Percentiles rank a stretch among this genome's conserved stretches.
These are phyloP conservation scores for Ceratitis capitata DNA, from an alignment of 1,140 invertebrate species.

Conservation along the genomic window DNA sequence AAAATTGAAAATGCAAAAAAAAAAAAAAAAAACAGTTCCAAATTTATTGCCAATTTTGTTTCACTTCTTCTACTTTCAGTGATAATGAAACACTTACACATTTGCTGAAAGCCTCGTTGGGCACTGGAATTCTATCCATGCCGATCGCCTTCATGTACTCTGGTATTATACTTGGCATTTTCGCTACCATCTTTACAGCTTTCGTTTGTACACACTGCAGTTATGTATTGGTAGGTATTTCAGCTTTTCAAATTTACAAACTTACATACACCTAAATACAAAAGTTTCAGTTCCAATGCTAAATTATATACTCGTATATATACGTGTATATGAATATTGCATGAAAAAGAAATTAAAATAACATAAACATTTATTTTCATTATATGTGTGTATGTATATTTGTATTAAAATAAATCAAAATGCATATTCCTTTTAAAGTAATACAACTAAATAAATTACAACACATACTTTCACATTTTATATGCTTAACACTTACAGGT, in stretches of 20 bases:
- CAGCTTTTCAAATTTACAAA: not conserved
- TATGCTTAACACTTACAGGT: slow-evolving; percentile 67
- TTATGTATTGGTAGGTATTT: slow-evolving; percentile 79
- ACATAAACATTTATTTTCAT: not conserved
- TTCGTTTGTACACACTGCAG: slow-evolving; percentile 87
- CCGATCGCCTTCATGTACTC: slow-evolving; percentile 83
- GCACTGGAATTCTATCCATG: slow-evolving; percentile 92
- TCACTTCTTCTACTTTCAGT: slow-evolving; percentile 66
- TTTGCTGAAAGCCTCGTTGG: slow-evolving; percentile 87
- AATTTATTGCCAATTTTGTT: slow-evolving; percentile 28
- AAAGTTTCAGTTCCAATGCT: not conserved
- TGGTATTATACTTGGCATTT: slow-evolving; percentile 79
- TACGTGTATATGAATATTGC: not conserved
- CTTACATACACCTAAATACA: not conserved
- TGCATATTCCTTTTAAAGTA: not conserved
- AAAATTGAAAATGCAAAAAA: too few relatives aligned
- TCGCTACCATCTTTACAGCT: slow-evolving; percentile 82
- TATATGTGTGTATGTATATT: too few relatives aligned
- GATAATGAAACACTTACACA: slow-evolving; percentile 86
- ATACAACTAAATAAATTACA: not conserved
- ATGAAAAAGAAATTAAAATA: not conserved
- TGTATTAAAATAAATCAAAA: not conserved
- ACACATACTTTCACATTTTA: not conserved
- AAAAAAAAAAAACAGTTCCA: too few relatives aligned
- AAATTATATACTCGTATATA: not conserved